Conservation (phyloP, 1,140 invertebrate species). For the Neomicropteryx cornuta region DNA sequence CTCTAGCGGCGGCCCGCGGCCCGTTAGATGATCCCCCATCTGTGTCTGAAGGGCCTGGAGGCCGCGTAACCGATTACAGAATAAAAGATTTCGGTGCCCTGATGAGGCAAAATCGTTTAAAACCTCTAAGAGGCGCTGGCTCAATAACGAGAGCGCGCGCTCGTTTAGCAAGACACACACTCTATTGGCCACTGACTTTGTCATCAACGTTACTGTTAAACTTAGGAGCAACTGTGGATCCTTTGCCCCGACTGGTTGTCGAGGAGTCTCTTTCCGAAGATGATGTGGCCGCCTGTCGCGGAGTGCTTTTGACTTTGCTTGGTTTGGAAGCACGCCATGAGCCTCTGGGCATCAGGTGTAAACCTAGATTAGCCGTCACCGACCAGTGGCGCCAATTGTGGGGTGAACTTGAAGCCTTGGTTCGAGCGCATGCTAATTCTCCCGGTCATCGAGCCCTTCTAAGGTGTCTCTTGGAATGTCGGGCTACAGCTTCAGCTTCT, state of each 20-base stretch:
- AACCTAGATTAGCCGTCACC: slow-evolving; percentile 46
- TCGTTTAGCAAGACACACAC: slow-evolving; percentile 64
- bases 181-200: slow-evolving; percentile 89
- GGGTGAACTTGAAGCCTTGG: slow-evolving; percentile 75
- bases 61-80: slow-evolving; percentile 88
- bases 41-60: slow-evolving; percentile 87
- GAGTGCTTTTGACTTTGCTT: slow-evolving; percentile 74
- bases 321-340: slow-evolving; percentile 77
- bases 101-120: slow-evolving; percentile 74
- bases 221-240: slow-evolving; percentile 70
- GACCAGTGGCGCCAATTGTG: slow-evolving; percentile 88
- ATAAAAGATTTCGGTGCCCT: slow-evolving; percentile 76
- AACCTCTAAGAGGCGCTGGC: slow-evolving; percentile 45
- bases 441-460: slow-evolving; percentile 66
- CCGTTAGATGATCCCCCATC: slow-evolving; percentile 92
- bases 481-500: slow-evolving; percentile 40
- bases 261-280: slow-evolving; percentile 77
- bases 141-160: slow-evolving; percentile 52
- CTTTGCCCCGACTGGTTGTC: slow-evolving; percentile 64
- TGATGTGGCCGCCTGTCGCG: slow-evolving; percentile 80
- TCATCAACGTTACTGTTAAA: slow-evolving; percentile 86
- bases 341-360: slow-evolving; percentile 45
- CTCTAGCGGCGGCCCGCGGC: slow-evolving; percentile 72
- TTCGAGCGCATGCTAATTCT: slow-evolving; percentile 62
- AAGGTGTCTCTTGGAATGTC: slow-evolving; percentile 73